phyloP scores from a whole-genome alignment of 2,888 invertebrate genomes.

The Lasius platythorax region DNA sequence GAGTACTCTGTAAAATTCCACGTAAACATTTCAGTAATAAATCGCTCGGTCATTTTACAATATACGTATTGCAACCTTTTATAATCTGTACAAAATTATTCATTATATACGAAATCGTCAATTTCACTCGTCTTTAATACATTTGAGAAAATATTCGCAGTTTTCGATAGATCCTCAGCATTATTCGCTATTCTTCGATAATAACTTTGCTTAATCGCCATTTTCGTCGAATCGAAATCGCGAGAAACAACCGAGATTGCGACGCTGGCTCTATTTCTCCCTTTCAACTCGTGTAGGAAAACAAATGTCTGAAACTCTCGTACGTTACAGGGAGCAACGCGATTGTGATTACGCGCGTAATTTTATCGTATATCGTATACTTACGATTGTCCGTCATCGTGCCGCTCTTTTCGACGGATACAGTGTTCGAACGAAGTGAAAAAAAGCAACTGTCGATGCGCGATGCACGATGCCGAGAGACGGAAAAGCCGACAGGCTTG shows the following conservation, averaged over 20 bases:
- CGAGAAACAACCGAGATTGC: neutral
- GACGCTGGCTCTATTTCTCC: neutral
- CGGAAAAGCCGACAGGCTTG: neutral
- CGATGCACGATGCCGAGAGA: constrained; percentile 22
- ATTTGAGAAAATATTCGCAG: neutral
- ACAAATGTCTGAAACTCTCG: neutral
- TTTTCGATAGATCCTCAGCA: neutral
- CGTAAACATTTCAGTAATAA: neutral
- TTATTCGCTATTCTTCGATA: neutral
- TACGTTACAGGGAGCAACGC: neutral
- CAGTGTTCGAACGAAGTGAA: constrained; percentile 54
- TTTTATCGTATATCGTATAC: constrained; percentile 64
- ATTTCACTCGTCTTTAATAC: neutral
- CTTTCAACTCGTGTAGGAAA: too few relatives aligned
- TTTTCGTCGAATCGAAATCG: constrained; percentile 6
- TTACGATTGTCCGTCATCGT: constrained; percentile 84
- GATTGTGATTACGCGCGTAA: neutral
- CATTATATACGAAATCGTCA: neutral
- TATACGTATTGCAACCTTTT: neutral
- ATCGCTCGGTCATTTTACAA: too few relatives aligned
- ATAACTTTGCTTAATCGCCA: constrained; percentile 24
- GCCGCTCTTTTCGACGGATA: constrained; percentile 59
- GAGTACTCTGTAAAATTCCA: constrained; percentile 81
- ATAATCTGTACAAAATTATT: neutral
- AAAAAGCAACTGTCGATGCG: constrained; percentile 62